Percentiles rank a stretch among this genome's conserved stretches.
Conservation (phyloP, 2,113 vertebrate genomes). For the Stegostoma tigrinum region DNA sequence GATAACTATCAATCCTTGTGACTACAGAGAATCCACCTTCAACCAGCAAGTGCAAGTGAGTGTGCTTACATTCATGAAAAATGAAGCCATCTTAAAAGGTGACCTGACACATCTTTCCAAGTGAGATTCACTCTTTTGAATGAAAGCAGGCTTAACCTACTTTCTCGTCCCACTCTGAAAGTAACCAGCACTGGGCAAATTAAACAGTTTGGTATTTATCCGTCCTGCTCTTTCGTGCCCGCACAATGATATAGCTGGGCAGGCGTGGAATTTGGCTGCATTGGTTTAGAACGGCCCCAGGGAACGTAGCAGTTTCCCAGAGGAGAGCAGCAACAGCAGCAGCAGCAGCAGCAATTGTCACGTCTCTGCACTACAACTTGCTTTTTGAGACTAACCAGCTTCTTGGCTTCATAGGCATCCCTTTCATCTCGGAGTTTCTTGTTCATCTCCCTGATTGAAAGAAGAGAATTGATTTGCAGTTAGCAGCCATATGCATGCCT, state of each 20-base stretch:
- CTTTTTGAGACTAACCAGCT: constrained; percentile 69
- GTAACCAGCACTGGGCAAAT: not conserved
- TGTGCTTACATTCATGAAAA: not conserved
- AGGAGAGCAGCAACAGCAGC: constrained; percentile 54
- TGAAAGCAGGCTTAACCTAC: not conserved
- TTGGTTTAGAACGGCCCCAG: not conserved
- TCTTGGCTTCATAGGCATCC: constrained; percentile 74
- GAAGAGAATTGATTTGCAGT: constrained; percentile 36
- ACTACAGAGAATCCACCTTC: not conserved
- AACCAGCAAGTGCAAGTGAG: not conserved
- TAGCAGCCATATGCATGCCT: not conserved
- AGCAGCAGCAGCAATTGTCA: constrained; percentile 50
- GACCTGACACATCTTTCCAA: not conserved
- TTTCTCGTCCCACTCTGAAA: not conserved
- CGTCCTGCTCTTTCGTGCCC: not conserved
- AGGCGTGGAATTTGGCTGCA: not conserved
- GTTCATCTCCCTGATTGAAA: constrained; percentile 82
- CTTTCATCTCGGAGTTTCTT: constrained; percentile 80
- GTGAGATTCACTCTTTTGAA: not conserved
- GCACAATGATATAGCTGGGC: not conserved
- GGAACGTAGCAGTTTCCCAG: constrained; percentile 49
- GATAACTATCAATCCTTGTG: not conserved
- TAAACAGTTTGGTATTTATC: not conserved
- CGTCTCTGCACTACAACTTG: constrained; percentile 48
- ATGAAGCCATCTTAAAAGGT: not conserved